Evolutionary conservation across 1,140 invertebrate genomes (phyloP).

Genomic region (Fopius arisanus): DNA sequence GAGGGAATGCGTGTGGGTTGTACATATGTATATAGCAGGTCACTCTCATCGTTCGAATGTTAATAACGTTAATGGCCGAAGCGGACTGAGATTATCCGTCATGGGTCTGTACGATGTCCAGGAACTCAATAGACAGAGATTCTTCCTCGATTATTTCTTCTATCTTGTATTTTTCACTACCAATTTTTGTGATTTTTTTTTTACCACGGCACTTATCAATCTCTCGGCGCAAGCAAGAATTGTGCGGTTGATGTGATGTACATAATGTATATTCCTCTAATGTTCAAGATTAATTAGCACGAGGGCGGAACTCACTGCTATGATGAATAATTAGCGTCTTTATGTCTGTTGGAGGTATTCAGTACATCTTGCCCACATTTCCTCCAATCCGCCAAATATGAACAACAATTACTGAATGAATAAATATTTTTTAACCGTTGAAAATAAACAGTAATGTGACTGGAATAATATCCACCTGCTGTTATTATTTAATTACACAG

Average conservation of each 20-base stretch:
- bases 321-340: slow-evolving; percentile 3
- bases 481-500: background rate
- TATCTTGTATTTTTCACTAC: background rate
- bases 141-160: background rate
- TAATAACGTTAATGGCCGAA: slow-evolving; percentile 8
- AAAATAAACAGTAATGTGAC: no score
- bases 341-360: background rate
- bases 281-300: background rate
- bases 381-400: background rate
- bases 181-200: background rate
- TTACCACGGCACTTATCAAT: background rate
- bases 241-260: background rate
- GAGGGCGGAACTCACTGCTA: background rate
- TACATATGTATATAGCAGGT: background rate
- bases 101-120: background rate
- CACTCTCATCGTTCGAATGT: slow-evolving; percentile 12
- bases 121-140: background rate
- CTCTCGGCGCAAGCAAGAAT: background rate
- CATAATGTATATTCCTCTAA: background rate
- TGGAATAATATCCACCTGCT: background rate
- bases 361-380: background rate
- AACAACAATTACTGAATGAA: no score
- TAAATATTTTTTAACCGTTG: no score
- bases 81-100: background rate
- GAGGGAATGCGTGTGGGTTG: background rate